A percentile compares a stretch with the other conserved stretches of the same genome.
phyloP scores from a whole-genome alignment of 2,113 vertebrate genomes.

The Centropus unirufus region DNA sequence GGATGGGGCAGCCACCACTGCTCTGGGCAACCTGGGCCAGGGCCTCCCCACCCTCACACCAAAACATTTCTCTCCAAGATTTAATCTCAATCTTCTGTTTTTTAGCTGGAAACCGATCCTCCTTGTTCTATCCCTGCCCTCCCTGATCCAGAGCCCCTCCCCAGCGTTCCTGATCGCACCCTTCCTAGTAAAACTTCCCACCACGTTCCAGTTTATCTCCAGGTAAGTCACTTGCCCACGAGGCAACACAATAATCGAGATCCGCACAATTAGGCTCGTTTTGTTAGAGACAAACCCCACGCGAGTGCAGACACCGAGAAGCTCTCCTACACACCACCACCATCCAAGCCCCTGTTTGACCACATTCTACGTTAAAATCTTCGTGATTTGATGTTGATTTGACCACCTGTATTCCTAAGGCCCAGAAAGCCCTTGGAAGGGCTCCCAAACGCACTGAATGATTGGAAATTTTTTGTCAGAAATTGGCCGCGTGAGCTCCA shows the following conservation, averaged over 20 bases:
- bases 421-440: slow-evolving; percentile 56
- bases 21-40: no score
- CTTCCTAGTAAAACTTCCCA: not conserved
- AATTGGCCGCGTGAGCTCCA: not conserved
- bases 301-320: not conserved
- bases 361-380: slow-evolving; percentile 39
- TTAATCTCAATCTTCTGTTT: no score
- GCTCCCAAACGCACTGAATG: slow-evolving; percentile 31
- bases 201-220: rapidly evolving
- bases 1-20: no score
- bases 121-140: no score
- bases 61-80: no score
- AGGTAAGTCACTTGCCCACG: rapidly evolving
- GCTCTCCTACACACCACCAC: not conserved
- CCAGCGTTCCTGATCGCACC: no score
- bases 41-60: no score
- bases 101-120: no score
- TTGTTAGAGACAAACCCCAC: not conserved
- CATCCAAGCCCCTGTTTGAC: slow-evolving; percentile 57
- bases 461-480: not conserved
- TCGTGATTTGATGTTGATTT: slow-evolving; percentile 38
- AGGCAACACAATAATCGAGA: not conserved
- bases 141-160: no score
- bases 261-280: not conserved
- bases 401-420: slow-evolving; percentile 4